phyloP scores from a whole-genome alignment of 2,888 invertebrate species.

The Philonicus albiceps region DNA sequence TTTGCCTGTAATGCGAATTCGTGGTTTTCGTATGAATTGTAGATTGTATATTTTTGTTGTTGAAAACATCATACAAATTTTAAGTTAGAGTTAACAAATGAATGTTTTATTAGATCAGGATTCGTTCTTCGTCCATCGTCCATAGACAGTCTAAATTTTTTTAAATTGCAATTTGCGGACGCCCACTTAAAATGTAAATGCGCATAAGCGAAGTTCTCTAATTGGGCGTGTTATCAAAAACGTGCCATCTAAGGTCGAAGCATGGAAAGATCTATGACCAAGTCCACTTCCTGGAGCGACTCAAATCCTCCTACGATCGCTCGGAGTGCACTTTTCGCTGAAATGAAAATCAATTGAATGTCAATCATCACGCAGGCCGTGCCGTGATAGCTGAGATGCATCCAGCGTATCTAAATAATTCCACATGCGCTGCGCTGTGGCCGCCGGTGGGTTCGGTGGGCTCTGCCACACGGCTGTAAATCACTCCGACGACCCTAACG shows the following conservation, averaged over 20 bases:
- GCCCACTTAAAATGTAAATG: neutral
- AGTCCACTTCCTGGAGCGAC: neutral
- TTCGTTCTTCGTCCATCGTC: too few relatives aligned
- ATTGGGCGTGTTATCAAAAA: neutral
- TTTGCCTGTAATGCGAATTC: too few relatives aligned
- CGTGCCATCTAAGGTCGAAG: neutral
- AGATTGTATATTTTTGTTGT: too few relatives aligned
- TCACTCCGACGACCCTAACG: slow-evolving; percentile 26
- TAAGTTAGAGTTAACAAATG: too few relatives aligned
- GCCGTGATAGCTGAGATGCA: neutral
- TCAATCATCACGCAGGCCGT: slow-evolving; percentile 10
- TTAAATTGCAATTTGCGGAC: too few relatives aligned
- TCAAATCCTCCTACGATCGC: slow-evolving; percentile 31
- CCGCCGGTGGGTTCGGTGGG: neutral
- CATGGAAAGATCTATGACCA: neutral
- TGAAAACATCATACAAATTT: too few relatives aligned
- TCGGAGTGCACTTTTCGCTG: neutral
- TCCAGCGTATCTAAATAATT: neutral
- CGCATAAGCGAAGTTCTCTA: neutral
- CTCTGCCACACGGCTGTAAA: neutral
- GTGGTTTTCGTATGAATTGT: too few relatives aligned
- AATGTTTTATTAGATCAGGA: too few relatives aligned
- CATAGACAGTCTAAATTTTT: too few relatives aligned
- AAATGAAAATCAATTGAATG: slow-evolving; percentile 31
- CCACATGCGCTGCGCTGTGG: neutral